Base-by-base conservation (phyloP, 2,797 vertebrate species). In the Protosalanx chinensis region DNA sequence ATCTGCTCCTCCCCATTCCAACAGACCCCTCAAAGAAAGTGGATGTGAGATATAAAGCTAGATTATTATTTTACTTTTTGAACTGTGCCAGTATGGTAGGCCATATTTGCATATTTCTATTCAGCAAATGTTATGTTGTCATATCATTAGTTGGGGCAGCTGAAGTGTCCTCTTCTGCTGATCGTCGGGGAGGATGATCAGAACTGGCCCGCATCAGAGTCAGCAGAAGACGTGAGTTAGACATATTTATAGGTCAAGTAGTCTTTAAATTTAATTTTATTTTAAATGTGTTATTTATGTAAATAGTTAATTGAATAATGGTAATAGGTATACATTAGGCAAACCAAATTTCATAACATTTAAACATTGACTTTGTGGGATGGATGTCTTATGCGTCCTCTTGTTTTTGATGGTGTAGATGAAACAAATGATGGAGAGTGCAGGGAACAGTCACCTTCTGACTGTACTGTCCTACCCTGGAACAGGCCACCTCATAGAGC, bases 171-270 rank as follows among this genome's bases (percentile, higher is more conserved):
- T 67, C 68, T 93, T 71, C 15, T 93, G 78, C 53, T 93, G 70
- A 76, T 93, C 1, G 85, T 88, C 2, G 91, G 88, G 1, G 88
- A 92, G 51, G 93, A 93, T 46, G 93, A 93, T 77, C 90, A 93
- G 73, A 92, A 88, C 81, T 91, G 87, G 85, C 86, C 91, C 0
- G 13, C 90, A 2, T 0, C 16, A 0, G 92, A 92, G 68, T 90
- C 90, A 59, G 90, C 89, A n/a, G 6, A 71, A 32, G 92, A 93
- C 32, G 92, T 93, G 74, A 88, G 90, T 84, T 10, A 12, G 3
- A 46, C 10, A 46, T 46, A 8, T 8, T 46, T 13, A 46, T 46
- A 37, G 6, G 35, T 37, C 35, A 7, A 7, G 6, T 7, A 10
- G 35, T 37, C 35, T 13, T 46, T 12, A 27, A 27, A 59, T 20